A percentile compares a stretch with the other conserved stretches of the same genome.
Conservation (phyloP, 2,113 vertebrate species). For the Porphyrio hochstetteri region DNA sequence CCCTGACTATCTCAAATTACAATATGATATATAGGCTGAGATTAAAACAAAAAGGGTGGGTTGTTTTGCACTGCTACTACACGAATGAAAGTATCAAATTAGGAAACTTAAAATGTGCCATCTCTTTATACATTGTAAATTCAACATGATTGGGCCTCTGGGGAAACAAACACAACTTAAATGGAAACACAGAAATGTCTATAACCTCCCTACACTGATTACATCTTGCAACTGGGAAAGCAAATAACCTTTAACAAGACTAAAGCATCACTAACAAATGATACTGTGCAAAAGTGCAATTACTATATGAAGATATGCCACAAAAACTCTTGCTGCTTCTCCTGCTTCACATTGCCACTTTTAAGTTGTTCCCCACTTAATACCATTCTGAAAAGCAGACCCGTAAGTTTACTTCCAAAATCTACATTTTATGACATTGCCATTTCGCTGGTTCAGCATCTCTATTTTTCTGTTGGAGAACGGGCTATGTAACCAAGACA, state of each 20-base stretch:
- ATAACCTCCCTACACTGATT: not conserved
- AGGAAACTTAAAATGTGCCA: not conserved
- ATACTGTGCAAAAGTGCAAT: not conserved
- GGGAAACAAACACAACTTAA: not conserved
- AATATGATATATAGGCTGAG: not conserved
- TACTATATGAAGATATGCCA: not conserved
- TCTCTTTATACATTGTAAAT: not conserved
- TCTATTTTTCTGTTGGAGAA: not conserved
- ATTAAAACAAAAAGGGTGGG: not conserved
- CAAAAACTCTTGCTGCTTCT: not conserved
- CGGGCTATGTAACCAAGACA: not conserved
- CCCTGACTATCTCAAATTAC: constrained; percentile 6
- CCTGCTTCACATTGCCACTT: not conserved
- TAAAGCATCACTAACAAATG: not conserved
- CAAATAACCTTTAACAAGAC: not conserved
- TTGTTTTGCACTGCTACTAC: not conserved
- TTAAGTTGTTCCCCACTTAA: not conserved
- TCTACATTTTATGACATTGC: not conserved
- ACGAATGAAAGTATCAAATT: not conserved
- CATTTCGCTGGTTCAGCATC: not conserved
- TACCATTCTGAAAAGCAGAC: not conserved
- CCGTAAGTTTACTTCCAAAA: not conserved
- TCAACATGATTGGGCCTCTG: not conserved
- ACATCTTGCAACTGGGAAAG: not conserved
- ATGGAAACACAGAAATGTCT: not conserved